Evolutionary conservation across 2,797 vertebrate species (phyloP).

Genomic region (Sebastes nivosus): DNA sequence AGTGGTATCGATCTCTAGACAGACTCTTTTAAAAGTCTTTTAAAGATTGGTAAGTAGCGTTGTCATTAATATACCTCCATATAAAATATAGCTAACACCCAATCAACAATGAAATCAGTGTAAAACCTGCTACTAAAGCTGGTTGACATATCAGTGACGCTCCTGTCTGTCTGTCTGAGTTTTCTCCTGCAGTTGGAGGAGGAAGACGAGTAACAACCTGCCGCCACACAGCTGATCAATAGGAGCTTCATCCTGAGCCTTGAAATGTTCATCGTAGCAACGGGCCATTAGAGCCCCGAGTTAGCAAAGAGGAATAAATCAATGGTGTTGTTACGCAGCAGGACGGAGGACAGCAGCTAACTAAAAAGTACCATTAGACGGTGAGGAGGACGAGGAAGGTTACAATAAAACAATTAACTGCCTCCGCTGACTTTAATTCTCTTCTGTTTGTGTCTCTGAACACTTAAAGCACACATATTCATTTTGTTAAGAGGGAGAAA

Average conservation of each 20-base stretch:
- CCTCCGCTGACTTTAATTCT: neutral
- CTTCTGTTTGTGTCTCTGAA: neutral
- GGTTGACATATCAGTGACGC: neutral
- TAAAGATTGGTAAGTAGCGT: neutral
- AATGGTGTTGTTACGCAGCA: constrained; percentile 14
- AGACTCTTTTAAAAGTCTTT: neutral
- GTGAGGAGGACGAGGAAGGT: neutral
- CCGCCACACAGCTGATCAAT: constrained; percentile 11
- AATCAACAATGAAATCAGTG: neutral
- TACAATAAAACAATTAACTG: too few relatives aligned
- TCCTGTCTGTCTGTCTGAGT: neutral
- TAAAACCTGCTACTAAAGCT: neutral
- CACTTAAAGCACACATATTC: neutral
- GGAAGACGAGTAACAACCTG: neutral
- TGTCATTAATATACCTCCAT: neutral
- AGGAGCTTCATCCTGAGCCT: neutral
- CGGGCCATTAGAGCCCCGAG: constrained; percentile 20
- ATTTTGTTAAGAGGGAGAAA: neutral
- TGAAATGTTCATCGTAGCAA: constrained; percentile 28
- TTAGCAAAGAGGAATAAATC: constrained; percentile 26
- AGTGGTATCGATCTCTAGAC: neutral
- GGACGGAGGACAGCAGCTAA: constrained; percentile 11
- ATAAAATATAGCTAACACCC: neutral
- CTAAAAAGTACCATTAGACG: constrained; percentile 5
- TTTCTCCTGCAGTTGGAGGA: too few relatives aligned